A percentile compares a stretch with the other conserved stretches of the same genome.
These are phyloP conservation scores for Psilopsiagon aymara DNA, from an alignment of 2,113 vertebrate genomes.

Conservation along the genomic window DNA sequence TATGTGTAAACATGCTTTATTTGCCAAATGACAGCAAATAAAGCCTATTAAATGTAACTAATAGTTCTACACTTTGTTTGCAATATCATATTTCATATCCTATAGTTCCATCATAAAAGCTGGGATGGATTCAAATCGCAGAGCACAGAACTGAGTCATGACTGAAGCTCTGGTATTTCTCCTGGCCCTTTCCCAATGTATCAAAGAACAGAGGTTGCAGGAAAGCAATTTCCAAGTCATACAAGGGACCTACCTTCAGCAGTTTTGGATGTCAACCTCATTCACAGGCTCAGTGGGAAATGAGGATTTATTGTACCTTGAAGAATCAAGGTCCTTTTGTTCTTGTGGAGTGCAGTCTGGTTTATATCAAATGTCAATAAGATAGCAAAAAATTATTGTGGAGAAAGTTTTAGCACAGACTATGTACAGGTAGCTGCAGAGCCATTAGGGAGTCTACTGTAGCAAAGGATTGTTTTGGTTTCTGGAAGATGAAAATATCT, in stretches of 20 bases:
- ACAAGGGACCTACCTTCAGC: background rate
- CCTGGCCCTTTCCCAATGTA: background rate
- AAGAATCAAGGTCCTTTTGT: background rate
- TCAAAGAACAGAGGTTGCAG: background rate
- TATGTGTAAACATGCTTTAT: background rate
- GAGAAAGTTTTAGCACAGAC: background rate
- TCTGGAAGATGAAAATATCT: background rate
- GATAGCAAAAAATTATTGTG: background rate
- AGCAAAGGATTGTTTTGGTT: background rate
- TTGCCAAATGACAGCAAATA: background rate
- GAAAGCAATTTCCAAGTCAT: background rate
- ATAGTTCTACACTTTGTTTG: background rate
- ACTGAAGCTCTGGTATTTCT: background rate
- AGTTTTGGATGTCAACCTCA: background rate
- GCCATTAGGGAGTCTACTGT: background rate
- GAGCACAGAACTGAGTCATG: background rate
- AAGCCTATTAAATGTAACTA: background rate
- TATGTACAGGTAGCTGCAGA: background rate
- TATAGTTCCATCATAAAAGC: background rate
- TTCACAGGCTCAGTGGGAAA: background rate
- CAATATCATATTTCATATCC: background rate
- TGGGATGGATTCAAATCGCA: background rate
- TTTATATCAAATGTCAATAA: background rate
- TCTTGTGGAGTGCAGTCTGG: background rate
- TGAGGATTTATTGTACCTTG: background rate